A percentile compares a stretch with the other conserved stretches of the same genome.
These are phyloP conservation scores for Mastomys natalensis DNA, from an alignment of 2,113 vertebrate genomes.

Conservation along the genomic window DNA sequence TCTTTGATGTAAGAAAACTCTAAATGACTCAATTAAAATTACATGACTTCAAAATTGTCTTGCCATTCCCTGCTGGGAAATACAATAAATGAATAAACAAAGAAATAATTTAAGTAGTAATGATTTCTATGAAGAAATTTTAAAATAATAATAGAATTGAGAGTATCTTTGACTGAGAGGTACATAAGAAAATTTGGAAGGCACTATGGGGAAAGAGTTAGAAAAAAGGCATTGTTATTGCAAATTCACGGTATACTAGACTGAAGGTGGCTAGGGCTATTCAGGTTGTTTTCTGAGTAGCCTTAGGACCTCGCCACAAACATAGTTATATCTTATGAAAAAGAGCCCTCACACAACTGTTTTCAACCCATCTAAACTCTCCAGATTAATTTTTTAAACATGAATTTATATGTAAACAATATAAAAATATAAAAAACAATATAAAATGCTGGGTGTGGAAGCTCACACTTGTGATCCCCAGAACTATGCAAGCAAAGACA, in stretches of 20 bases:
- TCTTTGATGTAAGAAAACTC: constrained; percentile 71
- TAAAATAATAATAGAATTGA: constrained; percentile 20
- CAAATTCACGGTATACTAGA: neutral
- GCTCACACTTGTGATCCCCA: neutral
- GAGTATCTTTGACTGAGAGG: constrained; percentile 38
- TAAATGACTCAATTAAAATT: constrained; percentile 66
- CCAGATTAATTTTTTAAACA: constrained; percentile 24
- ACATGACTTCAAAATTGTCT: constrained; percentile 43
- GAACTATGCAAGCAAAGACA: neutral
- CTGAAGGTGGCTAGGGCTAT: neutral
- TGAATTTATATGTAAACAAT: constrained; percentile 27
- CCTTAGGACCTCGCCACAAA: neutral
- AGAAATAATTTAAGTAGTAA: constrained; percentile 34
- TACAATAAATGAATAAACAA: constrained; percentile 24
- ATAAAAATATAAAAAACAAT: constrained; percentile 30
- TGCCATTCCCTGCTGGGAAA: constrained; percentile 61
- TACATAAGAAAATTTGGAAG: constrained; percentile 59
- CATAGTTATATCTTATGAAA: neutral
- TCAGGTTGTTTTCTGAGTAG: neutral
- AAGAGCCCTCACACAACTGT: neutral
- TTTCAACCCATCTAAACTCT: constrained; percentile 17
- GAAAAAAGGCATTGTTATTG: constrained; percentile 3
- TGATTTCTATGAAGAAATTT: constrained; percentile 52
- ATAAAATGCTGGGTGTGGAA: neutral
- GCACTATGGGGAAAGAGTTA: neutral